Base-by-base conservation (phyloP, 2,797 vertebrate species). In the Chaenodraco wilsoni region DNA sequence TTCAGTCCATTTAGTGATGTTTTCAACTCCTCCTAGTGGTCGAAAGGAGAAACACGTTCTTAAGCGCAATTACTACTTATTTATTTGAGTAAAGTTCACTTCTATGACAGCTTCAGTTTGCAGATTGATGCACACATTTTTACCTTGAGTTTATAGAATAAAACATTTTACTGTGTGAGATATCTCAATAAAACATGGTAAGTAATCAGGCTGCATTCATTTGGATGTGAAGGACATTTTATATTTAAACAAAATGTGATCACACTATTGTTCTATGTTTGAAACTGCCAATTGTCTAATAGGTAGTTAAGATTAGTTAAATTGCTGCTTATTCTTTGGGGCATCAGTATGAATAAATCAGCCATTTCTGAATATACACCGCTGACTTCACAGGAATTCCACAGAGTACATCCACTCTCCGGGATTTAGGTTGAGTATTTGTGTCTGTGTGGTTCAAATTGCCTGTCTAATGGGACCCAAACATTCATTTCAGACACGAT, bases 21-120 rank as follows among this genome's bases (percentile, higher is more conserved):
- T 75, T 43, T 77, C 19, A 89, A 84, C 84, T 83, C 81, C 68
- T 5, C 82, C 84, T 88, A 59, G 74, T 69, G 78, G 48, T 48
- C 51, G 72, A 46, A 77, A 46, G 11, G 23, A 75, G 31, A 78
- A 66, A 50, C 2, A 68, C 46, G n/a, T 45, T n/a, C 33, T 11
- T 31, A 3, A 10, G 33, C 0, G 6, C 2, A 23, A 1, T 1
- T 3, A 46, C 1, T 15, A 46, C 1, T 15, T 37, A 14, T 10
- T 19, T 16, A 46, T 5, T 37, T 55, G 8, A n/a, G 46, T 44
- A 19, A 49, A 19, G 19, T 27, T 6, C 14, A 16, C 3, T 6
- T 16, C 23, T 43, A 5, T 59, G 37, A 43, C 51, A 56, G 11
- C 14, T 45, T 0, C 43, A 63, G 14, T 37, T 37, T 6, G 33